Evolutionary conservation across 2,888 invertebrate species (phyloP).

Genomic region (Diaperis boleti): DNA sequence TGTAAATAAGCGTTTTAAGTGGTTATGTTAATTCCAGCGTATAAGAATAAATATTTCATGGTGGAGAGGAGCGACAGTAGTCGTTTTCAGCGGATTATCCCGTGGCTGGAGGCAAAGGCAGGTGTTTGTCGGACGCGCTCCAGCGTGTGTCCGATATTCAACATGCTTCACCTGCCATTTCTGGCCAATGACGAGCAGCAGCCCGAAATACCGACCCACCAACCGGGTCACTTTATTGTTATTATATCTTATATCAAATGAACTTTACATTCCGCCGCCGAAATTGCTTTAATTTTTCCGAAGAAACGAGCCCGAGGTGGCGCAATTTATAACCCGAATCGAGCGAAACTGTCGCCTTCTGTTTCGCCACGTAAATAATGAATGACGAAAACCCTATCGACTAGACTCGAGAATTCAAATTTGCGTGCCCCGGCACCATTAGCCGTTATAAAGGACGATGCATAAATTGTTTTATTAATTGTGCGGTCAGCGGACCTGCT

Average conservation of each 20-base stretch:
- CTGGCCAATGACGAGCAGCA: constrained; percentile 41
- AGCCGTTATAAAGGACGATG: constrained; percentile 12
- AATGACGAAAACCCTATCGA: neutral
- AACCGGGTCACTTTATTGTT: constrained; percentile 44
- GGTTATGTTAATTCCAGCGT: constrained; percentile 20
- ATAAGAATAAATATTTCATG: constrained; percentile 25
- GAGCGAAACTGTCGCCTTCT: constrained; percentile 5
- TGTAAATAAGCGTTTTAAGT: constrained; percentile 8
- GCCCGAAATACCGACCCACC: constrained; percentile 39
- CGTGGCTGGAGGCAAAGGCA: constrained; percentile 43
- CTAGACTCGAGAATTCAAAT: neutral
- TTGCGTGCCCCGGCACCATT: constrained; percentile 8
- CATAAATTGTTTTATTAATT: constrained; percentile 12
- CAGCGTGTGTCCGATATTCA: constrained; percentile 48
- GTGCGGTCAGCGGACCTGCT: constrained; percentile 14
- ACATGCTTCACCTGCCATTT: constrained; percentile 48
- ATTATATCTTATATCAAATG: constrained; percentile 37
- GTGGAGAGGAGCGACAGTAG: constrained; percentile 34
- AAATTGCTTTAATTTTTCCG: constrained; percentile 27
- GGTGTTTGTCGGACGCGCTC: constrained; percentile 46
- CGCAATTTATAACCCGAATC: constrained; percentile 18
- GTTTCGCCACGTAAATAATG: constrained; percentile 9
- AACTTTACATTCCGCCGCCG: constrained; percentile 39
- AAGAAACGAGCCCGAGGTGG: constrained; percentile 11
- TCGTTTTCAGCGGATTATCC: constrained; percentile 39